Conservation (phyloP, 2,888 invertebrate genomes). For the Bembecia ichneumoniformis region DNA sequence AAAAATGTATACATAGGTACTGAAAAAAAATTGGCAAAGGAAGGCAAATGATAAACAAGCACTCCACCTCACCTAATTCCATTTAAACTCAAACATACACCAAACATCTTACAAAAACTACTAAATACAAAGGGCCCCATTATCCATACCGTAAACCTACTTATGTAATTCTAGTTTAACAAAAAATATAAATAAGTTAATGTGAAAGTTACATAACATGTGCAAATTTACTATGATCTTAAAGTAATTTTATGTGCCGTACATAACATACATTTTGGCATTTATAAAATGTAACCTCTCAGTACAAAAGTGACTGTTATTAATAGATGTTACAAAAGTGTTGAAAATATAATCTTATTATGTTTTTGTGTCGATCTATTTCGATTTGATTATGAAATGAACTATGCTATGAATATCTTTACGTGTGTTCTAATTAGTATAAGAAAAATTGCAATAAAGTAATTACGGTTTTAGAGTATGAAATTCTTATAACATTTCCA, state of each 20-base stretch:
- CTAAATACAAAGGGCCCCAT: conserved; percentile 36
- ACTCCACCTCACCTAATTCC: conserved; percentile 6
- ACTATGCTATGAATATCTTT: no score
- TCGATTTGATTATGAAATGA: no score
- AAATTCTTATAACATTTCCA: no score
- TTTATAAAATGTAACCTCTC: not conserved
- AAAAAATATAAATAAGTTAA: conserved; percentile 66
- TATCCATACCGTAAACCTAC: conserved; percentile 38
- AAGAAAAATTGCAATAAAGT: no score
- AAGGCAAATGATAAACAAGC: conserved; percentile 22
- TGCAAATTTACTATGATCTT: conserved; percentile 54
- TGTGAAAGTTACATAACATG: conserved; percentile 67
- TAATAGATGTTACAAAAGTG: no score
- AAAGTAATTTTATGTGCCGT: conserved; percentile 34
- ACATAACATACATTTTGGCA: conserved; percentile 18
- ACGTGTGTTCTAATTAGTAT: no score
- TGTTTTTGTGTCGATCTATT: no score
- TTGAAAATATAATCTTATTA: no score
- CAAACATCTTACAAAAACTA: conserved; percentile 6
- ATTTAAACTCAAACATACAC: no score
- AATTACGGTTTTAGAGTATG: no score
- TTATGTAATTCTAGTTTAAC: conserved; percentile 62
- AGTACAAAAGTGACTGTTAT: not conserved
- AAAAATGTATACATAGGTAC: no score
- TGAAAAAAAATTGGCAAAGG: no score